phyloP scores from a whole-genome alignment of 2,113 vertebrate species.

The Aspidoscelis tigris region DNA sequence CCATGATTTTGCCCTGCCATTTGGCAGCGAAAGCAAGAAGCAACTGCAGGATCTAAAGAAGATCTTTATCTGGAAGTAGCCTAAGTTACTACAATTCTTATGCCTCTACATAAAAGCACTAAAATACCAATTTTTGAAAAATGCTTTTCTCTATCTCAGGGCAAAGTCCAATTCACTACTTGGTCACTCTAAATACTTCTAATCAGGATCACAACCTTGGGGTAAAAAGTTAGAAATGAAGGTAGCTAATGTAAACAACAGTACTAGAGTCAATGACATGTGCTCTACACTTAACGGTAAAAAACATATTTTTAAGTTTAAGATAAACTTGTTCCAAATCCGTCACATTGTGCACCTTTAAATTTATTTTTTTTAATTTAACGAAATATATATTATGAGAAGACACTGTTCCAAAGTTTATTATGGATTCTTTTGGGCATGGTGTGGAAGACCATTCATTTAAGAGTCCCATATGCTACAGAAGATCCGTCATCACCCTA shows the following conservation, averaged over 20 bases:
- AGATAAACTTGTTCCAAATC: constrained; percentile 20
- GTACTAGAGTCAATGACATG: neutral
- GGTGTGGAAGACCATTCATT: constrained; percentile 34
- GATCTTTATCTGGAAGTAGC: too few relatives aligned
- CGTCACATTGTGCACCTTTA: neutral
- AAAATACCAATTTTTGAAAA: neutral
- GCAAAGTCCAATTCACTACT: neutral
- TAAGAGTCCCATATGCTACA: constrained; percentile 67
- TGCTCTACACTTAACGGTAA: too few relatives aligned
- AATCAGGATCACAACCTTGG: neutral
- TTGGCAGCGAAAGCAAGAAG: too few relatives aligned
- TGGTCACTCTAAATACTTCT: neutral
- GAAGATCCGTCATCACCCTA: constrained; percentile 66
- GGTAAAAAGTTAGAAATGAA: neutral
- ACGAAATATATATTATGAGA: constrained; percentile 35
- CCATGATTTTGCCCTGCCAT: too few relatives aligned
- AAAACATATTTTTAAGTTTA: neutral
- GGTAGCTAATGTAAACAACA: constrained; percentile 18
- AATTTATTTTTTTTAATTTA: neutral
- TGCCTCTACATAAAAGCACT: neutral
- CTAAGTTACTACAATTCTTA: neutral
- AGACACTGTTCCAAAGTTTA: constrained; percentile 37
- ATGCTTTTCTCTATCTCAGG: too few relatives aligned
- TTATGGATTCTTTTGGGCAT: constrained; percentile 7
- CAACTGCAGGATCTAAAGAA: too few relatives aligned